Conservation (phyloP, 2,113 vertebrate species). For the Pollachius pollachius region DNA sequence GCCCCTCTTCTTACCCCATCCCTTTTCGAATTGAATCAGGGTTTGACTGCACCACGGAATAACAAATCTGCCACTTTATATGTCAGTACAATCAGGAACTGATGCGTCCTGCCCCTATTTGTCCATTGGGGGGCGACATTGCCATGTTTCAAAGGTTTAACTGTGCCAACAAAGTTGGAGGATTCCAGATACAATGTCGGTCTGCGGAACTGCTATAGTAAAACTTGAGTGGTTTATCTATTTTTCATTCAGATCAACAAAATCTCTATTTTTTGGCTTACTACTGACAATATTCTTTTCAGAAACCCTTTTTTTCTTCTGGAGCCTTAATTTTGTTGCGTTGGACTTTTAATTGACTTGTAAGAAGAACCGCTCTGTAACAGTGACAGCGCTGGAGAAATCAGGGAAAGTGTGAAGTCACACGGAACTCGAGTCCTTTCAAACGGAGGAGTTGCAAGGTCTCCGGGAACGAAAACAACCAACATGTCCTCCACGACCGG, state of each 20-base stretch:
- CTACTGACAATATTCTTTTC: constrained; percentile 75
- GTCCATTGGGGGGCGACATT: constrained; percentile 69
- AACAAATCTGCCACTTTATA: constrained; percentile 68
- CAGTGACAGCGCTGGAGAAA: constrained; percentile 73
- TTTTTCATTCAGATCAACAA: constrained; percentile 73
- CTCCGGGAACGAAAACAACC: constrained; percentile 61
- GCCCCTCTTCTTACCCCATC: constrained; percentile 32
- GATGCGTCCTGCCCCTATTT: constrained; percentile 64
- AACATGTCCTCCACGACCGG: constrained; percentile 59
- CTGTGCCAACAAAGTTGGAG: constrained; percentile 71
- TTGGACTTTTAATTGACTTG: constrained; percentile 67
- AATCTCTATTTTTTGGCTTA: constrained; percentile 73
- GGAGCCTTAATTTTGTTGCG: constrained; percentile 68
- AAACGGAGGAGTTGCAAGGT: constrained; percentile 62
- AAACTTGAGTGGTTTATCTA: constrained; percentile 70
- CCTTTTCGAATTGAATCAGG: constrained; percentile 65
- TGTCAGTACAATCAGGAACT: constrained; percentile 70
- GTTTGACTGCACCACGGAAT: constrained; percentile 66
- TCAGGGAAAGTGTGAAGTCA: constrained; percentile 74
- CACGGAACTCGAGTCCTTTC: constrained; percentile 66
- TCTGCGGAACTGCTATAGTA: constrained; percentile 64
- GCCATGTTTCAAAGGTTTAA: constrained; percentile 67
- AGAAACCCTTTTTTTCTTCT: constrained; percentile 63
- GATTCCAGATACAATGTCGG: constrained; percentile 65
- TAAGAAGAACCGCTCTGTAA: constrained; percentile 67